Evolutionary conservation across 2,113 vertebrate species (phyloP).

Genomic region (Glaucomys volans): DNA sequence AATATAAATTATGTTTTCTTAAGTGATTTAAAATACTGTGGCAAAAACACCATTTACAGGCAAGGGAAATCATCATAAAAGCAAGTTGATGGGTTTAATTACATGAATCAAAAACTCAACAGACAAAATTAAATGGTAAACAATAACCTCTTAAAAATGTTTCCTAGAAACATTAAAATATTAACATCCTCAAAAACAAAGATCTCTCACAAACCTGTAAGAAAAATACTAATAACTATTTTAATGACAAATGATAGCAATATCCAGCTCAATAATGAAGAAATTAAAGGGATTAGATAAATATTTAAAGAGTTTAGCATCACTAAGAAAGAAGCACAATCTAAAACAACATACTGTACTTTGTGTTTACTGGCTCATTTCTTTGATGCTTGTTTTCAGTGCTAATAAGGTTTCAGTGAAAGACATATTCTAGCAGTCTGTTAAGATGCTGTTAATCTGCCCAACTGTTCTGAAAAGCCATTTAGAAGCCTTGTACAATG

Average conservation of each 20-base stretch:
- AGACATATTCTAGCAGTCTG: not conserved
- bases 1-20: slow-evolving; percentile 28
- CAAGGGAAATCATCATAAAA: slow-evolving; percentile 2
- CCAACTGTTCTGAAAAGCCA: not conserved
- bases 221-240: not conserved
- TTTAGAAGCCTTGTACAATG: slow-evolving; percentile 8
- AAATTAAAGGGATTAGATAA: slow-evolving; percentile 27
- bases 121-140: slow-evolving; percentile 46
- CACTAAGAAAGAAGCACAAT: slow-evolving; percentile 16
- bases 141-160: not conserved
- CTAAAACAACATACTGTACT: slow-evolving; percentile 45
- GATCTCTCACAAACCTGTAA: not conserved
- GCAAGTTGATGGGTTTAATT: not conserved
- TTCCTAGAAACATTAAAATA: slow-evolving; percentile 4
- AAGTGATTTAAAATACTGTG: not conserved
- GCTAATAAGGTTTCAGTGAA: not conserved
- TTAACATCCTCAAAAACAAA: slow-evolving; percentile 24
- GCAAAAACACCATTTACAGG: not conserved
- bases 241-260: slow-evolving; percentile 27
- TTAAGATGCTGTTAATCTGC: not conserved
- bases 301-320: slow-evolving; percentile 38
- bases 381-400: not conserved
- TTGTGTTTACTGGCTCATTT: not conserved
- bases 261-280: slow-evolving; percentile 7
- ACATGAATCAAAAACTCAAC: slow-evolving; percentile 28